Conservation (phyloP, 1,140 invertebrate species). For the Archivesica marissinica region DNA sequence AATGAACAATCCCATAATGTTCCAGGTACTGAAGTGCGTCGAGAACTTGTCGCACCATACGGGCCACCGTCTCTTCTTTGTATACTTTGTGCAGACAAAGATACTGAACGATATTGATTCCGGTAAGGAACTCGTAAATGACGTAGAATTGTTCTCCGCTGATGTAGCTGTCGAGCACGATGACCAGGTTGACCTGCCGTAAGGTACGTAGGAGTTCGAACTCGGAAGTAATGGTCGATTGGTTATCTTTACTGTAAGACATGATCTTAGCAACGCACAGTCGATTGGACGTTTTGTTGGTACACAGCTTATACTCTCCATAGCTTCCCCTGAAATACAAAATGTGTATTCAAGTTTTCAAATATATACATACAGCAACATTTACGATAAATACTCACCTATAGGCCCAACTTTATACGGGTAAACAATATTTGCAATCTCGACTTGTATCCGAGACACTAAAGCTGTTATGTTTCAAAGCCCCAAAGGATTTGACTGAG, state of each 20-base stretch:
- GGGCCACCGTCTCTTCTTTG: constrained; percentile 94
- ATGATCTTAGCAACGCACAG: constrained; percentile 70
- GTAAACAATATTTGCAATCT: no score
- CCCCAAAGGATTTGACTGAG: no score
- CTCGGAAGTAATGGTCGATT: constrained; percentile 85
- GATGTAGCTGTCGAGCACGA: constrained; percentile 86
- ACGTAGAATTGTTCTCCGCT: constrained; percentile 85
- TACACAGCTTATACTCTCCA: constrained; percentile 92
- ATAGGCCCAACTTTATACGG: no score
- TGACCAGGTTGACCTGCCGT: constrained; percentile 93
- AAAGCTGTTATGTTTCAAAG: no score
- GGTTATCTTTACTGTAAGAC: constrained; percentile 61
- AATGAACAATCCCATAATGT: constrained; percentile 95
- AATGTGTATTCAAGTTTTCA: no score
- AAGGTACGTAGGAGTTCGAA: constrained; percentile 92
- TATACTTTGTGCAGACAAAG: constrained; percentile 94
- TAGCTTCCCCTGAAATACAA: constrained; percentile 94
- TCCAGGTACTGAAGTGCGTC: constrained; percentile 92
- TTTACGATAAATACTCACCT: no score
- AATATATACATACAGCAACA: no score
- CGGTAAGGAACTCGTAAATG: constrained; percentile 94
- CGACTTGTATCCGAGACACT: no score
- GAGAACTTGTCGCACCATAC: constrained; percentile 89
- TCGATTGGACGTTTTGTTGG: constrained; percentile 79
- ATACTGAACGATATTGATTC: constrained; percentile 95